Evolutionary conservation across 2,113 vertebrate genomes (phyloP).

Genomic region (Saccopteryx bilineata): DNA sequence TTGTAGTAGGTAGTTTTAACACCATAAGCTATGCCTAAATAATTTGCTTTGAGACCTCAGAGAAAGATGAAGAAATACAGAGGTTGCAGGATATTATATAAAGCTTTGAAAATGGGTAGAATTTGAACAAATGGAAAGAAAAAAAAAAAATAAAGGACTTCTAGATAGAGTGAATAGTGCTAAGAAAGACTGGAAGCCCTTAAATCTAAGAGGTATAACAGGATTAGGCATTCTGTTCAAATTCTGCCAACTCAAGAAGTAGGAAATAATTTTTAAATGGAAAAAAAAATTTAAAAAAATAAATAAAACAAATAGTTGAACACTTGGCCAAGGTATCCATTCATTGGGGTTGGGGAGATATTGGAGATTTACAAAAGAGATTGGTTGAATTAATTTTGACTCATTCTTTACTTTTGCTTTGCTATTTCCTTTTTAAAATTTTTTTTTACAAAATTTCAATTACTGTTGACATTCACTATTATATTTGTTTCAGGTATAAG

Average conservation of each 20-base stretch:
- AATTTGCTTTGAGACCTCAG: neutral
- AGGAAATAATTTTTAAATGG: neutral
- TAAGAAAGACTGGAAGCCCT: neutral
- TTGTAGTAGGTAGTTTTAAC: neutral
- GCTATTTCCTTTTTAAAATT: too few species aligned
- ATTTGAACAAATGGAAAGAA: neutral
- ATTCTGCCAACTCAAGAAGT: neutral
- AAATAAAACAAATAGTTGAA: neutral
- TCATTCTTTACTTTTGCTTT: too few species aligned
- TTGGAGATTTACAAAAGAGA: neutral
- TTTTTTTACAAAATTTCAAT: too few species aligned
- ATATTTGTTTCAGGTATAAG: too few species aligned
- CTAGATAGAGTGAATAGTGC: too few species aligned
- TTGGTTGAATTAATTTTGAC: neutral
- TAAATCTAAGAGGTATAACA: neutral
- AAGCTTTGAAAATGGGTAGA: too few species aligned
- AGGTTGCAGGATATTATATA: neutral
- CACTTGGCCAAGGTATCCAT: neutral
- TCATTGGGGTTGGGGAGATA: neutral
- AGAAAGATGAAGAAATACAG: neutral
- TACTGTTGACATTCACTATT: too few species aligned
- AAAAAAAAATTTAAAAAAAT: neutral
- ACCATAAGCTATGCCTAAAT: neutral
- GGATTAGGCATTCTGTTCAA: neutral
- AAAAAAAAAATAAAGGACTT: neutral